Evolutionary conservation across 2,113 vertebrate genomes (phyloP), one percentile per base, ranked within the genome.

Genomic region (Beaufortia kweichowensis): DNA sequence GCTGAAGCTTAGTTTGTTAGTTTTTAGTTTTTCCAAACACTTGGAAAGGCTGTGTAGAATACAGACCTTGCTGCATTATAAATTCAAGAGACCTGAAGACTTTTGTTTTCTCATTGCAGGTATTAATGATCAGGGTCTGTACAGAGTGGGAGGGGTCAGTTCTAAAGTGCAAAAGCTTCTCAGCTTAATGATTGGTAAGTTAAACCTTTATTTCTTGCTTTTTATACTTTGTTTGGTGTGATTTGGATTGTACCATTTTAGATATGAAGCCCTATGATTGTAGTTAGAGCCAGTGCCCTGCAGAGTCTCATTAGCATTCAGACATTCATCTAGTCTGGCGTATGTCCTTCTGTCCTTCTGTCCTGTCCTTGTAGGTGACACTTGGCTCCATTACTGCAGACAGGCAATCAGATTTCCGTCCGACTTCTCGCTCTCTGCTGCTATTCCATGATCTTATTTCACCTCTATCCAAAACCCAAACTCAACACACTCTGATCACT

Each of bases 111-210:
- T 77, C 19, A 71, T 78, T 79, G 74, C 86, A 99, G 97, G 97
- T 88, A 96, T 99, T 88, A 96, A 96, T 85, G 96, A 98, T 89
- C 95, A 98, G 92, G 97, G 97, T 88, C 69, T 99, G 81, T 99
- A 99, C 91, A 93, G 97, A 94, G 93, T 98, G 88, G 97, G 96
- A 72, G 97, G 97, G 65, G 96, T 98, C 87, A 98, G 94, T 92
- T 98, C 96, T 88, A 98, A 96, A 91, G 96, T 99, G 83, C 96
- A 98, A 93, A 97, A 95, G 92, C 96, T 99, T 80, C 92, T 99
- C 80, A 93, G 83, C 92, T 91, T 98, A 85, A 96, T 98, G 90
- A 96, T 96, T 86, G 96, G 97, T 99, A 92, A 94, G 87, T 79
- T 26, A 5, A 28, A 6, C 14, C 31, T 39, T 53, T 2, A 14